Evolutionary conservation across 1,140 invertebrate genomes (phyloP), one percentile per base, ranked within the genome.

Genomic region (Lucilia sericata): DNA sequence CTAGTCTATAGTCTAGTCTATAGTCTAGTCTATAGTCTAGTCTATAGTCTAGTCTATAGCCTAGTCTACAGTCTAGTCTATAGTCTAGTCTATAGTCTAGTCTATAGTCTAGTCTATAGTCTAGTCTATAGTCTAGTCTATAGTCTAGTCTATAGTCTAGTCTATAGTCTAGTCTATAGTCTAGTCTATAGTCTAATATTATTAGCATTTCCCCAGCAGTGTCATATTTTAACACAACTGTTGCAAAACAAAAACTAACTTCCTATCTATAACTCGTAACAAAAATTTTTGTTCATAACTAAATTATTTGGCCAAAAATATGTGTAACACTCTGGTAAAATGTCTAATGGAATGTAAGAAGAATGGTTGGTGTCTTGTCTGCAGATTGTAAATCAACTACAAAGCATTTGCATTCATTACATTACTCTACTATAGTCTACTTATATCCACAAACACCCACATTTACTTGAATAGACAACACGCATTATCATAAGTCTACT

Each of bases 351-450:
- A 70, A 70, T 70, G 60, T 21, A 70, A 70, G n/a, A 36, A 36
- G 12, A 70, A 70, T 70, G 60, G 17, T 70, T n/a, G n/a, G n/a
- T n/a, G 60, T 70, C 60, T 70, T 70, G 60, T 70, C 60, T 70
- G 21, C 60, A 70, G 60, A 70, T 70, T 70, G 60, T 70, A 70
- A 70, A 70, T 70, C 60, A 70, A 21, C 60, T 70, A n/a, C 5
- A 70, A 70, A n/a, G 60, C n/a, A 70, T 70, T 70, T 70, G 60
- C 60, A 70, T 70, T 70, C 60, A 70, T 70, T 70, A 21, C 60
- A 21, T 70, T 70, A 8, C 49, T 3, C 14, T 51, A 51, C 49
- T 51, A 36, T 8, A 36, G 3, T 3, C 36, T 36, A 36, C 49
- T 5, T 51, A 51, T 10, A 51, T 7, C 10, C 19, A 70, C n/a